A percentile compares a stretch with the other conserved stretches of the same genome.
Conservation (phyloP, 2,888 invertebrate species). For the Stenichneumon culpator region DNA sequence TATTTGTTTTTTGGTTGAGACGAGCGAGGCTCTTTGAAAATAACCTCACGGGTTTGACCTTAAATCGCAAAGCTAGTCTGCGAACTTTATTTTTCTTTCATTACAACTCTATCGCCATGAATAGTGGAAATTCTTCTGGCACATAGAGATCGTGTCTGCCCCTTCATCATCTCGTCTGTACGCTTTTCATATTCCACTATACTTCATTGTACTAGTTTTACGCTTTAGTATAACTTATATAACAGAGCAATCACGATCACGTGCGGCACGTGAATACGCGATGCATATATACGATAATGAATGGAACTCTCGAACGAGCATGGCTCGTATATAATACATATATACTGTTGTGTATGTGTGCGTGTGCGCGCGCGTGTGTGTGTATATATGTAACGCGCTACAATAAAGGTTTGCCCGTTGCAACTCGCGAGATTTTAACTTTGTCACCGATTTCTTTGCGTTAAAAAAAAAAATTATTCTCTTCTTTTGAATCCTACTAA, state of each 20-base stretch:
- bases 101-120: slow-evolving; percentile 16
- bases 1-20: background rate
- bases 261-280: slow-evolving; percentile 68
- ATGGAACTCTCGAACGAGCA: slow-evolving; percentile 59
- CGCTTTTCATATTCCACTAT: slow-evolving; percentile 46
- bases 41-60: background rate
- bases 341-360: background rate
- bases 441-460: slow-evolving; percentile 19
- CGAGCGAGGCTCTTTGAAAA: slow-evolving; percentile 1
- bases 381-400: slow-evolving; percentile 9
- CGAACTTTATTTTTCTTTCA: background rate
- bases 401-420: slow-evolving; percentile 45
- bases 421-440: slow-evolving; percentile 37
- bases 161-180: slow-evolving; percentile 14
- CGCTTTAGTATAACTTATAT: slow-evolving; percentile 64
- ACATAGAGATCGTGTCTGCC: slow-evolving; percentile 29
- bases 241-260: slow-evolving; percentile 63
- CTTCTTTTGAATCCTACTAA: slow-evolving; percentile 15
- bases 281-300: slow-evolving; percentile 66
- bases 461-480: background rate
- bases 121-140: slow-evolving; percentile 20
- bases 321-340: slow-evolving; percentile 42
- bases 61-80: background rate
- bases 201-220: slow-evolving; percentile 58
- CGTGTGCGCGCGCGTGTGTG: background rate